Evolutionary conservation across 1,140 invertebrate species (phyloP), one percentile per base, ranked within the genome.

Genomic region (Orchestia grillus): DNA sequence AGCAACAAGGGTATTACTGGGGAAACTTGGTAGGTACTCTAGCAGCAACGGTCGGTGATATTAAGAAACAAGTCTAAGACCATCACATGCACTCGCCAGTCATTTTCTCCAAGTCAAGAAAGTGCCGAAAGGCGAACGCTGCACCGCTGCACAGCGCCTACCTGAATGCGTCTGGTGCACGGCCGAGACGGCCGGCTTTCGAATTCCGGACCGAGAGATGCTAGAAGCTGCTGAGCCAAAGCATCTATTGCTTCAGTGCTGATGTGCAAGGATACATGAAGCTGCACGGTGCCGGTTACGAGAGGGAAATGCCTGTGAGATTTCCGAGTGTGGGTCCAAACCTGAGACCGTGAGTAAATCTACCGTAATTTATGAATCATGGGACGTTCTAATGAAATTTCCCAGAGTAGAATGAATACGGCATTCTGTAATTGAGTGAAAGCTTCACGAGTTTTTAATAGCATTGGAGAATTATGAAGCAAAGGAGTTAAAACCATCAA

Each of bases 51-150:
- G 62, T 77, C 36, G 62, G 11, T 36, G 62, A 77, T 77, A 77
- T 77, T 77, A 77, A 77, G 62, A 36, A 77, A 77, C 62, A 36
- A 77, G 62, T 77, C 62, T 77, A 3, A 15, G 62, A 77, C 1
- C 62, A 77, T 77, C 62, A 36, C 62, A 77, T 77, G 62, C 62
- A 77, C 62, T 77, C 62, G 62, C 62, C 62, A 77, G 62, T 77
- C 62, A 77, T 77, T 77, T 77, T 77, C 62, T 77, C 62, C 62
- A 77, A 77, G 62, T 77, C 62, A 77, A 77, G 62, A 77, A 77
- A 77, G 15, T 36, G 62, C 62, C 62, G 62, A 77, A 77, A 77
- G 62, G 62, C 62, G 62, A 77, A 77, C 62, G 62, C 62, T 53
- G 47, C 47, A 53, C 19, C 47, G 47, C 62, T 77, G 62, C 62